Percentiles rank a stretch among this genome's conserved stretches.
phyloP scores from a whole-genome alignment of 2,888 invertebrate genomes.

The Callosobruchus maculatus region DNA sequence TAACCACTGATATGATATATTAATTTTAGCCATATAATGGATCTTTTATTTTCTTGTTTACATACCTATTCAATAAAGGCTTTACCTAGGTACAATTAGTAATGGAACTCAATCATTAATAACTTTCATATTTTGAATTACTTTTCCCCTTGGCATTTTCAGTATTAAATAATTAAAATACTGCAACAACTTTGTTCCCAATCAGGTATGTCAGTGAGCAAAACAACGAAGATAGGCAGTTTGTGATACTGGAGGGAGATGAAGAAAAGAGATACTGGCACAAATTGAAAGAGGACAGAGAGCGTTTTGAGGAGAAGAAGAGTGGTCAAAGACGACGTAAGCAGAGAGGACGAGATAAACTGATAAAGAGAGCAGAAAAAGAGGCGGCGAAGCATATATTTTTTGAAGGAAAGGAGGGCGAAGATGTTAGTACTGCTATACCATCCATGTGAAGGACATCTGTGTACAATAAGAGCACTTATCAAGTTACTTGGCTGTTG shows the following conservation, averaged over 20 bases:
- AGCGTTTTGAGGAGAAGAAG: conserved; percentile 44
- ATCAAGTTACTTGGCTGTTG: too few species aligned
- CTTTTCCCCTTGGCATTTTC: too few species aligned
- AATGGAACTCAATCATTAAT: too few species aligned
- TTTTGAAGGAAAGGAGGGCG: conserved; percentile 60
- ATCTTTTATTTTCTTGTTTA: too few species aligned
- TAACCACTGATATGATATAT: too few species aligned
- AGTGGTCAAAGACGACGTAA: conserved; percentile 51
- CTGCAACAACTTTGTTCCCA: too few species aligned
- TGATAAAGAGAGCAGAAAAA: conserved; percentile 62
- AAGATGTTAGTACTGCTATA: background rate
- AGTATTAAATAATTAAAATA: too few species aligned
- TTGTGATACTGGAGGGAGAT: conserved; percentile 42
- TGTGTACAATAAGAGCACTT: too few species aligned
- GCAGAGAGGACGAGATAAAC: conserved; percentile 58
- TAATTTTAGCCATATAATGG: too few species aligned
- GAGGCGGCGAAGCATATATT: conserved; percentile 68
- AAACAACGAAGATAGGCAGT: conserved; percentile 28
- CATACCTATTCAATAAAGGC: too few species aligned
- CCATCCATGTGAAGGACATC: background rate
- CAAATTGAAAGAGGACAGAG: conserved; percentile 64
- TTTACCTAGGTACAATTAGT: too few species aligned
- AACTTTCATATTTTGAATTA: too few species aligned
- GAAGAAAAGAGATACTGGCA: conserved; percentile 79
- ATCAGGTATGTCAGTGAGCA: background rate